Evolutionary conservation across 2,113 vertebrate species (phyloP), one percentile per base, ranked within the genome.

Genomic region (Chelonoidis abingdonii): DNA sequence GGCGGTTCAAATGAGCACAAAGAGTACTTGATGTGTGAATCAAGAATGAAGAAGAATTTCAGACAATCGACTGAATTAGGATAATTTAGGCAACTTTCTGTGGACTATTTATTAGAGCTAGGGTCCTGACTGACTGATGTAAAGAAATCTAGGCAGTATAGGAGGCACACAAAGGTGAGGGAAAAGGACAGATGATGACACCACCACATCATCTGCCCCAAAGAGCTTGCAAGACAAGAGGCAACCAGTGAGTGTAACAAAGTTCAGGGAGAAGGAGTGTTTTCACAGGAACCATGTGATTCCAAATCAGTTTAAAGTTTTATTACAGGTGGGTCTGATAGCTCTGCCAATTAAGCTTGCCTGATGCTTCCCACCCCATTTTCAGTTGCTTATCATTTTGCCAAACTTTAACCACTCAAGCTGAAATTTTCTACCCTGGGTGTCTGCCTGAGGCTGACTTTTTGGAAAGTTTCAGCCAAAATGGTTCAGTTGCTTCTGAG

Each of bases 11-110:
- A 94, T 88, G 93, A 96, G 90, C 44, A 49, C 87, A 76, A 93
- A 86, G 90, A 96, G 90, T 50, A 54, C 85, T 91, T 75, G 92
- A 90, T 95, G 85, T n/a, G 75, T 95, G 95, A 93, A 94, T 94
- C 65, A 86, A 92, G 86, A 82, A 93, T 35, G 88, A 96, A 50
- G 41, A 91, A 38, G 44, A 22, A 80, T 31, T 79, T 93, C 35
- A 95, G 89, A 85, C 78, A 89, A 54, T 47, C 84, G 89, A 88
- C 90, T 88, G 62, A 88, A 93, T 38, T 87, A 75, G 53, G 75
- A 47, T 83, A 96, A 93, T 95, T 95, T 78, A 80, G 86, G 85
- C 72, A 80, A 80, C 94, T 96, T 94, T 92, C 84, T 92, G 87
- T 83, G 78, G 72, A 92, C 93, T 94, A 89, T 95, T 83, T 95